A percentile compares a stretch with the other conserved stretches of the same genome.
These are phyloP conservation scores for Arbacia lixula DNA, from an alignment of 53 echinoderm and acorn worm species.

Conservation along the genomic window DNA sequence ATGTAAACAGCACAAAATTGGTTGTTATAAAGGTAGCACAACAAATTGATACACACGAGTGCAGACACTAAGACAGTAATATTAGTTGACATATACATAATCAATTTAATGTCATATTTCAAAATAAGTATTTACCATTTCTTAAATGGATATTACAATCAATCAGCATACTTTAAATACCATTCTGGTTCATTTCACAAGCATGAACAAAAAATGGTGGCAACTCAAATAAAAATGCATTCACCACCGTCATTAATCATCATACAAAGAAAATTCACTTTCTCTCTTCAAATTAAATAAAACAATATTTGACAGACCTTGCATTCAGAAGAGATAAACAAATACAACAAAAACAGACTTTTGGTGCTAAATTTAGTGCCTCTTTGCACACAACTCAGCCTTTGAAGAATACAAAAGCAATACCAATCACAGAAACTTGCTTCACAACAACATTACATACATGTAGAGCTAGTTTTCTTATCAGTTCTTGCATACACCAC, in stretches of 20 bases:
- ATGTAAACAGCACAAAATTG: no score
- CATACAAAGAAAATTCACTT: slow-evolving; percentile 1
- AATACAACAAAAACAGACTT: no score
- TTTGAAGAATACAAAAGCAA: slow-evolving; percentile 33
- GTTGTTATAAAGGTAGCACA: no score
- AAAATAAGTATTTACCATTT: slow-evolving; percentile 50
- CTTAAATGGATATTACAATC: slow-evolving; percentile 30
- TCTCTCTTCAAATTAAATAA: neutral
- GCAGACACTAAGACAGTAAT: no score
- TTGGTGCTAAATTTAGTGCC: neutral
- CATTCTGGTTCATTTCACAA: neutral
- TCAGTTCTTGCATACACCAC: no score
- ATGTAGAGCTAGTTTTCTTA: no score
- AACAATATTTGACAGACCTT: slow-evolving; percentile 10
- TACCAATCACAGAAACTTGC: no score
- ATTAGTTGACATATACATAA: slow-evolving; percentile 50
- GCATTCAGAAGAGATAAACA: no score
- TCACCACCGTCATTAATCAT: neutral
- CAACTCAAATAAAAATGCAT: slow-evolving; percentile 9
- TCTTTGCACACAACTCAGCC: slow-evolving; percentile 6
- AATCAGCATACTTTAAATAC: slow-evolving; percentile 3
- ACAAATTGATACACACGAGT: no score
- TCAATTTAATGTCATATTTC: slow-evolving; percentile 49
- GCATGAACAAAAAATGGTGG: neutral
- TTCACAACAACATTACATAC: no score